phyloP scores from a whole-genome alignment of 2,888 invertebrate genomes.

The Dysmachus trigonus region DNA sequence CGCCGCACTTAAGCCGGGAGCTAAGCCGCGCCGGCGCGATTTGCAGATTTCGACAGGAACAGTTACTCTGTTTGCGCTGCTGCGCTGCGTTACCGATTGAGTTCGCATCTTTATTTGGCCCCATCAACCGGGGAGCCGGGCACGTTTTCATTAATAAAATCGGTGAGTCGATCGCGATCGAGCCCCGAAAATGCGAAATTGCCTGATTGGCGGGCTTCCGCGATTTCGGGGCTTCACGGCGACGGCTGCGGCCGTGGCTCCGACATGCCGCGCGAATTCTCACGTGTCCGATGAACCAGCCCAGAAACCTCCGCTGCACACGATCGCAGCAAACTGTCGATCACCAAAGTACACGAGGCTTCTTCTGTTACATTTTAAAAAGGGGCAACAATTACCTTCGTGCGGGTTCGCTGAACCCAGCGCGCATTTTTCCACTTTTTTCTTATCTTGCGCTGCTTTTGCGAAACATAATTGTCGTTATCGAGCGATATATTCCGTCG shows the following conservation, averaged over 20 bases:
- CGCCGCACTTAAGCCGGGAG: background rate
- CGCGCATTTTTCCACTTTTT: background rate
- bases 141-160: constrained; percentile 5
- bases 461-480: background rate
- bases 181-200: background rate
- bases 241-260: too few species aligned
- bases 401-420: background rate
- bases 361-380: background rate
- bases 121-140: background rate
- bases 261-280: background rate
- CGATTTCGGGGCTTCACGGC: background rate
- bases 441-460: background rate
- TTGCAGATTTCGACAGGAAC: background rate
- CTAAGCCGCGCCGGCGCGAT: background rate
- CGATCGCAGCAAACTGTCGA: background rate
- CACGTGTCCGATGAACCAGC: background rate
- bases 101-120: background rate
- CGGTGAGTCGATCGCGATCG: background rate
- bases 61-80: background rate
- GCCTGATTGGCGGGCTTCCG: background rate
- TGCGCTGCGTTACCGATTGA: background rate
- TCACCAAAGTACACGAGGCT: background rate
- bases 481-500: background rate
- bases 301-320: background rate
- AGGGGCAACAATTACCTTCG: background rate